Evolutionary conservation across 2,888 invertebrate species (phyloP), one percentile per base, ranked within the genome.

Genomic region (Trachelus tabidus): DNA sequence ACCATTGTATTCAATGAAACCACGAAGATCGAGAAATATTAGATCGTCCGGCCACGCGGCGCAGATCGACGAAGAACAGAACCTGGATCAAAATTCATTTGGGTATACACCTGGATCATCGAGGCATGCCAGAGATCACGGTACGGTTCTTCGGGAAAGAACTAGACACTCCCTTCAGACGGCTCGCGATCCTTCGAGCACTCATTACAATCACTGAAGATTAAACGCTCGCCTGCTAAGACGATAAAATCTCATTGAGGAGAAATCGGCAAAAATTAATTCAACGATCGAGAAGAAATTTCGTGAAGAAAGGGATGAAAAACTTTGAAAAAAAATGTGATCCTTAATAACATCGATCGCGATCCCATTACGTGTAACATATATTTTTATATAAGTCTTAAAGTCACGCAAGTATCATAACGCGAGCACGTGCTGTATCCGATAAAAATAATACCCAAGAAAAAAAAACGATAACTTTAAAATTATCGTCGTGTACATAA

Each of bases 311-410:
- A 40, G 6, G 56, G 23, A 56, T 23, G 56, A 23, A 23, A 23
- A 56, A 56, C 1, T 56, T 56, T 23, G 37, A 74, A 34, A 34
- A 34, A 15, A 33, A 73, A 23, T 3, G 30, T 37, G 74, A 23
- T 56, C 56, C 1, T 23, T 23, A 56, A 1, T 56, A 23, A 56
- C 23, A 9, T 56, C 56, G 56, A 56, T 56, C 56, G 56, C 40
- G 40, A 56, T 35, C 74, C 81, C 78, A 79, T 78, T 86, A 56
- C 83, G 83, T 85, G 84, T 82, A 86, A 82, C 79, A 85, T 86
- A 88, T 87, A 88, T 88, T 88, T 88, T 88, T 87, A 81, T 87
- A 87, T 87, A 87, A 87, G 83, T 85, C 74, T 76, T 83, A n/a
- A 71, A 71, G 23, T 31, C 71, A 33, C 34, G 12, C 15, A 71